These are phyloP conservation scores for Mactromeris polynyma DNA, from an alignment of 2,888 invertebrate genomes.

Conservation along the genomic window DNA sequence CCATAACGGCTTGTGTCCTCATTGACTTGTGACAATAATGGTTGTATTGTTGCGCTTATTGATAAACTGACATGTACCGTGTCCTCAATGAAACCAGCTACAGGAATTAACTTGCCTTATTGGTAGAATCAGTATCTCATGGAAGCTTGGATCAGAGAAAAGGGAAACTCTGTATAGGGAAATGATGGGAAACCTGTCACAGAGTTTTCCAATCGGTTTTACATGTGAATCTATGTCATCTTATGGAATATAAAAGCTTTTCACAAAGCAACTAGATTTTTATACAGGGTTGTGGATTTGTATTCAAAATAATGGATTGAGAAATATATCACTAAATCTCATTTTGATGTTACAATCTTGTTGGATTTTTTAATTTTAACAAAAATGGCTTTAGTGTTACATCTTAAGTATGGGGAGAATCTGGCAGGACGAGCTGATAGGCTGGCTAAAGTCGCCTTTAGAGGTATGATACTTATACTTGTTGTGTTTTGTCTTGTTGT, in stretches of 20 bases:
- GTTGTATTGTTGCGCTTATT: constrained; percentile 20
- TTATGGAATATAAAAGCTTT: constrained; percentile 1
- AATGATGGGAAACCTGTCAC: background rate
- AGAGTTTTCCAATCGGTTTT: background rate
- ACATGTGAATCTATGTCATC: background rate
- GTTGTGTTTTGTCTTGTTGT: background rate
- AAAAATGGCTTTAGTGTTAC: constrained; percentile 85
- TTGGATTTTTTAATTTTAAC: background rate
- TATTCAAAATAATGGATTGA: background rate
- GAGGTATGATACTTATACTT: constrained; percentile 90
- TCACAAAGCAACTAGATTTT: background rate
- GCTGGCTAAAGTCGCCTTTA: constrained; percentile 89
- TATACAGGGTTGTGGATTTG: background rate
- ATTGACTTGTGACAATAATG: constrained; percentile 26
- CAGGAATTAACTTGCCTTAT: constrained; percentile 36
- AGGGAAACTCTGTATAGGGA: background rate
- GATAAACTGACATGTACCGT: constrained; percentile 19
- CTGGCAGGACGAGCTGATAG: constrained; percentile 84
- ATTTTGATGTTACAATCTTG: background rate
- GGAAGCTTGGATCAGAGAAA: constrained; percentile 13
- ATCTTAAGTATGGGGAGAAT: constrained; percentile 86
- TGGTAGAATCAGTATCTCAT: constrained; percentile 26
- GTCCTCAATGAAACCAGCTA: constrained; percentile 24
- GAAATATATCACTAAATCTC: background rate
- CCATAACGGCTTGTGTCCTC: background rate